Percentiles rank a stretch among this genome's conserved stretches.
phyloP scores from a whole-genome alignment of 2,113 vertebrate genomes.

The Proteles cristata region DNA sequence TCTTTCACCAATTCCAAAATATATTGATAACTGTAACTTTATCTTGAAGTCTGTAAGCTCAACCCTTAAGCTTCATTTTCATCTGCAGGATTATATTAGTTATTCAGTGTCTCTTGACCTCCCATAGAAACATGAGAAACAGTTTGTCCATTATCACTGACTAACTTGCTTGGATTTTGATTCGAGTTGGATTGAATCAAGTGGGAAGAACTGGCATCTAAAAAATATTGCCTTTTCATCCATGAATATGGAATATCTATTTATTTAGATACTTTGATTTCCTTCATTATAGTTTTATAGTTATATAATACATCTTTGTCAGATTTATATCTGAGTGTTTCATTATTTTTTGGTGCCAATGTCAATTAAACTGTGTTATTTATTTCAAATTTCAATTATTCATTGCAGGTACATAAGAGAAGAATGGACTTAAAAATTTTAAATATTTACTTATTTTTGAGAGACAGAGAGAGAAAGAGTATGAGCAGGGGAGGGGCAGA shows the following conservation, averaged over 20 bases:
- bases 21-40: not conserved
- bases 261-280: not conserved
- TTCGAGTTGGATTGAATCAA: not conserved
- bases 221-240: not conserved
- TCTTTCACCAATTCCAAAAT: not conserved
- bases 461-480: too few species aligned
- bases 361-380: not conserved
- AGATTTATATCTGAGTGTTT: not conserved
- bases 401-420: not conserved
- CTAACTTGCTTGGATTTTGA: not conserved
- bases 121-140: not conserved
- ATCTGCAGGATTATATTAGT: not conserved
- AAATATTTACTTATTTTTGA: too few species aligned
- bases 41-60: not conserved
- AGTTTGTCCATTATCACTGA: not conserved
- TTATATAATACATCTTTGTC: not conserved
- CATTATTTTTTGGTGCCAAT: not conserved
- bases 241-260: not conserved
- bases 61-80: not conserved
- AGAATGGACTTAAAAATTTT: too few species aligned
- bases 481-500: too few species aligned
- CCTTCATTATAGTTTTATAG: not conserved
- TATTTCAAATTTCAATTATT: not conserved
- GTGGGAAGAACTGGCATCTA: not conserved
- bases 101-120: not conserved